These are phyloP conservation scores for Channa maculata DNA, from an alignment of 2,113 vertebrate genomes.

Conservation along the genomic window DNA sequence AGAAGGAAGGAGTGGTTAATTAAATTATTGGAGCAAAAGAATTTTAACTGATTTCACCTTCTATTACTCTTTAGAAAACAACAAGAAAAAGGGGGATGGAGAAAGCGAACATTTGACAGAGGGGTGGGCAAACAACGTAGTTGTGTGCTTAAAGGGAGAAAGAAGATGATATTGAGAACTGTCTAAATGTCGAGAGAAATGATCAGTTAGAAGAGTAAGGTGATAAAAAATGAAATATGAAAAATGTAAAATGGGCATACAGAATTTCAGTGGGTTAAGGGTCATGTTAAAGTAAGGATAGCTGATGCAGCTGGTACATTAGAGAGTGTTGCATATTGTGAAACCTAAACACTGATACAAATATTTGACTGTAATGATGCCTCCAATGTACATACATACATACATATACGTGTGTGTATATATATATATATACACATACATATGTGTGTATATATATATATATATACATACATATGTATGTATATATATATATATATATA, in stretches of 20 bases:
- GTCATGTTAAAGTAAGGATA: not conserved
- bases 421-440: too few relatives aligned
- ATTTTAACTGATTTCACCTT: constrained; percentile 66
- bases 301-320: constrained; percentile 11
- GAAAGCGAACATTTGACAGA: not conserved
- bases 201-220: not conserved
- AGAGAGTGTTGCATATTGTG: not conserved
- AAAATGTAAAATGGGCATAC: constrained; percentile 1
- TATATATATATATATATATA: too few relatives aligned
- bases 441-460: too few relatives aligned
- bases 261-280: not conserved
- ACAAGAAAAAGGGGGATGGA: not conserved
- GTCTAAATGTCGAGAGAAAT: not conserved
- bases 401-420: too few relatives aligned
- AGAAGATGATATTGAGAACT: too few relatives aligned
- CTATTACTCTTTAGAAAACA: constrained; percentile 39
- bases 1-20: constrained; percentile 68
- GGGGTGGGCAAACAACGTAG: not conserved
- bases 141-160: not conserved
- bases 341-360: not conserved
- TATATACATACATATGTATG: too few relatives aligned
- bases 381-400: too few relatives aligned
- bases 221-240: not conserved
- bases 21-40: constrained; percentile 55
- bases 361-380: not conserved